Conservation (phyloP, 2,888 invertebrate genomes). For the Spisula subtruncata region DNA sequence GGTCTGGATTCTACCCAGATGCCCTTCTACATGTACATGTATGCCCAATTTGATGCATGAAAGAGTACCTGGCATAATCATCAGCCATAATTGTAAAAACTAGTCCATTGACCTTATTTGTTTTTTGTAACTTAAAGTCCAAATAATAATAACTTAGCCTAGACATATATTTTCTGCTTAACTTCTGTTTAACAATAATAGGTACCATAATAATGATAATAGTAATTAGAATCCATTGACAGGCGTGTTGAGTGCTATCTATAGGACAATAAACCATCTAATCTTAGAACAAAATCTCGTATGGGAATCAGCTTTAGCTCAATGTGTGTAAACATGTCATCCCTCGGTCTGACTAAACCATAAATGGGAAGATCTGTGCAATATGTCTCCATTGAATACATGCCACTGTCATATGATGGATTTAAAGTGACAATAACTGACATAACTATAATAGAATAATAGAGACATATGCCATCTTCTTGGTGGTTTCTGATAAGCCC, state of each 20-base stretch:
- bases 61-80: too few species aligned
- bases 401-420: neutral
- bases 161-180: too few species aligned
- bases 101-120: too few species aligned
- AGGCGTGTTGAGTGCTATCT: neutral
- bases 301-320: neutral
- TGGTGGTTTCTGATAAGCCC: neutral
- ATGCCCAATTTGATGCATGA: too few species aligned
- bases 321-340: neutral
- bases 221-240: neutral
- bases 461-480: neutral
- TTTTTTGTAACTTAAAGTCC: too few species aligned
- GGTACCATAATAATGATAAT: neutral
- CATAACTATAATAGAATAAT: neutral
- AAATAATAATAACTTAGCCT: too few species aligned
- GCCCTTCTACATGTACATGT: too few species aligned
- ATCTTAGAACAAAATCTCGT: neutral
- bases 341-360: neutral
- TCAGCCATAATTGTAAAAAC: too few species aligned
- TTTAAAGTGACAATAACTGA: neutral
- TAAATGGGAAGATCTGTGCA: neutral
- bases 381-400: neutral
- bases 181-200: too few species aligned
- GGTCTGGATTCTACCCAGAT: too few species aligned
- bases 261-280: neutral